Evolutionary conservation across 2,113 vertebrate species (phyloP), one percentile per base, ranked within the genome.

Genomic region (Nansenia antarctica): DNA sequence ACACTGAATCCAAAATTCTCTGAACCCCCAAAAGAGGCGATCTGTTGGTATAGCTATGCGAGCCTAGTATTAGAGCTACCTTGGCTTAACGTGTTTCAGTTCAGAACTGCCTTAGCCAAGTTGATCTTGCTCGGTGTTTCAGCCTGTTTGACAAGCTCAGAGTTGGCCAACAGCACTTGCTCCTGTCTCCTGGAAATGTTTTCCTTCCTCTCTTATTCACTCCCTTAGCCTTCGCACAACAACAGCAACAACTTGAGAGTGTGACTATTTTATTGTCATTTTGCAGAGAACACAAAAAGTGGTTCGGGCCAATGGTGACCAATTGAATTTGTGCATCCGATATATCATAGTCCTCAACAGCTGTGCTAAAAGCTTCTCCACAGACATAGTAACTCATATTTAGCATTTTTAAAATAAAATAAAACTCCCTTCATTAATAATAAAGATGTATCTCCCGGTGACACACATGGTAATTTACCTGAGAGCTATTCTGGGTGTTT

Each of bases 121-220:
- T n/a, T n/a, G n/a, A n/a, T n/a, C n/a, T n/a, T n/a, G n/a, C n/a
- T n/a, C n/a, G n/a, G n/a, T n/a, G n/a, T 87, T 81, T 86, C 87
- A 84, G 72, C 74, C 76, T 53, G 80, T 72, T 82, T 87, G 86
- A 90, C 80, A 86, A 85, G 85, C 83, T 82, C 83, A 84, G n/a
- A n/a, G 81, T 73, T 79, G 67, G 86, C 86, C 68, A 9, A 71
- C 76, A 68, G 80, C 67, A 30, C 85, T 85, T 82, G 84, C 80
- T 87, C 80, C 83, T 86, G 82, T 85, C 87, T 90, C 80, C 85
- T 85, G 87, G 85, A 90, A 90, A 89, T 83, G 85, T 86, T 87
- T 75, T 84, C 26, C 11, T 54, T 22, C 20, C 49, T 52, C 77
- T 82, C 70, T 88, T 82, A 79, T 78, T 85, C 80, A 77, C 70